Evolutionary conservation across 2,797 vertebrate species (phyloP).

Genomic region (Todus mexicanus): DNA sequence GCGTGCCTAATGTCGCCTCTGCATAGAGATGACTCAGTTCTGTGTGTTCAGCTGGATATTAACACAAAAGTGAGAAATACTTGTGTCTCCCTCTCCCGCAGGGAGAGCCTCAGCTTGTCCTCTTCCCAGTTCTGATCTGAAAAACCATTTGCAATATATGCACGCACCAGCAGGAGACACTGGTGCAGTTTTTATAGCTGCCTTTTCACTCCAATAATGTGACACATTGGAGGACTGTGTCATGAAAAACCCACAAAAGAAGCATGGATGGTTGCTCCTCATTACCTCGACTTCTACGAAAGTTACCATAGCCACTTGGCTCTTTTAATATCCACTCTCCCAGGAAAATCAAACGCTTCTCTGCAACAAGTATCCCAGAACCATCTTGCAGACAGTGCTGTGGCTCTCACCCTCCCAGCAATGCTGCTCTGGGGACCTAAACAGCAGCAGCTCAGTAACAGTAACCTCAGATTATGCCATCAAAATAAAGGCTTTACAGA

Average conservation of each 20-base stretch:
- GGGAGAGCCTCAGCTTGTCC: background rate
- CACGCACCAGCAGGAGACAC: conserved; percentile 54
- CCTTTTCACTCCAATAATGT: background rate
- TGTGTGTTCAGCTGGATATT: background rate
- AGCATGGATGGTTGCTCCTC: background rate
- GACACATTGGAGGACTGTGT: background rate
- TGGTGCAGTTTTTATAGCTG: conserved; percentile 6
- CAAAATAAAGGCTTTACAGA: background rate
- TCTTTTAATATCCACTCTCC: background rate
- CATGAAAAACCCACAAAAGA: background rate
- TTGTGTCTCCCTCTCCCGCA: background rate
- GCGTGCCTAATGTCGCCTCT: background rate
- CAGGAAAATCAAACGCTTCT: background rate
- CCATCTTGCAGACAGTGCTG: background rate
- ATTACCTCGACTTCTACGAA: background rate
- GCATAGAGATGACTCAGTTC: background rate
- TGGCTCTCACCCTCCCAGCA: background rate
- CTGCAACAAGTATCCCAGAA: background rate
- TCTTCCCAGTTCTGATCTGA: background rate
- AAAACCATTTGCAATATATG: background rate
- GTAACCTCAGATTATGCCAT: background rate
- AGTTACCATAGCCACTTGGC: background rate
- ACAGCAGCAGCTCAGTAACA: background rate
- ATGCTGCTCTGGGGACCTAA: background rate
- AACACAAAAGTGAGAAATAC: background rate